Conservation (phyloP, 2,797 vertebrate species). For the Propithecus deckenii region DNA sequence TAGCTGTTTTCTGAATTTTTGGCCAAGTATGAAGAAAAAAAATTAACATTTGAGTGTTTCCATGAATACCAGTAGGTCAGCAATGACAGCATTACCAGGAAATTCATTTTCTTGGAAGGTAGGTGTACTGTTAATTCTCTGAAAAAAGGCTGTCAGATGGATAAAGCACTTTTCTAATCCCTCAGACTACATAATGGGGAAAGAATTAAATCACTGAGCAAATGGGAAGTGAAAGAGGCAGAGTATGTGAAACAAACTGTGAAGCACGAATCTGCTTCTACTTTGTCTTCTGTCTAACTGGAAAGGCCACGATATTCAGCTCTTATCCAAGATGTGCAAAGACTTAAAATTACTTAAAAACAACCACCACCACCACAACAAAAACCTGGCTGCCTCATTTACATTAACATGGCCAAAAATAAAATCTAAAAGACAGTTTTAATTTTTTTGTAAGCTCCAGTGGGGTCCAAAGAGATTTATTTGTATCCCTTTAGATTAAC, state of each 20-base stretch:
- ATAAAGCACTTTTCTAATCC: not conserved
- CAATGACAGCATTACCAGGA: not conserved
- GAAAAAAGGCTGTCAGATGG: not conserved
- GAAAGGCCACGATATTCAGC: not conserved
- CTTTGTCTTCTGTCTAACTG: not conserved
- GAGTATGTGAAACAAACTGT: not conserved
- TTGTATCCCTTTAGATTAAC: not conserved
- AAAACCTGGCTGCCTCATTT: not conserved
- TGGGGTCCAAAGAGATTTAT: slow-evolving; percentile 13
- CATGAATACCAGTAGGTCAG: not conserved
- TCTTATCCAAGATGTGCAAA: not conserved
- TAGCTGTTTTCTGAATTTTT: not conserved
- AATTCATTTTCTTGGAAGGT: not conserved
- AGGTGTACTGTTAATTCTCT: not conserved
- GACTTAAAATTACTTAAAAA: not conserved
- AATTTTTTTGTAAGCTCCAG: not conserved
- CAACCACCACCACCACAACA: not conserved
- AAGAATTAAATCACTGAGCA: not conserved
- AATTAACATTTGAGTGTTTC: not conserved
- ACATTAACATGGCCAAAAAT: not conserved
- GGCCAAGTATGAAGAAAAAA: not conserved
- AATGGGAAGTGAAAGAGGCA: not conserved
- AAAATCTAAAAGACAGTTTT: slow-evolving; percentile 23
- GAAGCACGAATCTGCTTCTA: not conserved
- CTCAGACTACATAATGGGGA: not conserved